Evolutionary conservation across 2,797 vertebrate species (phyloP), one percentile per base, ranked within the genome.

Genomic region (Tympanoctomys barrerae): DNA sequence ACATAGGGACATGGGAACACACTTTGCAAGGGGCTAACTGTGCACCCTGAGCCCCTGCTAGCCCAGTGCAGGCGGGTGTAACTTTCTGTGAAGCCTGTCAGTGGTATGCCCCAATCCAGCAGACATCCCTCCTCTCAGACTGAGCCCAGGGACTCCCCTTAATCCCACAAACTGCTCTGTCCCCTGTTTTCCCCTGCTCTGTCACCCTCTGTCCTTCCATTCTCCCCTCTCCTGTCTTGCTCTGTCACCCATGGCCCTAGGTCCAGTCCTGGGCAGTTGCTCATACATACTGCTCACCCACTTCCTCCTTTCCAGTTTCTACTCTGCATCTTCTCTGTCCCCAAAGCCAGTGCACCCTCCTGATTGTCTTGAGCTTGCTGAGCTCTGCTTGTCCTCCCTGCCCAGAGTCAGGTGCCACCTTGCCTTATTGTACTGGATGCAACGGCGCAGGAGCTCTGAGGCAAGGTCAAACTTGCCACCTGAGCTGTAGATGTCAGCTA

Each of bases 401-500:
- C 31, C 1, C 0, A 54, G 0, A 4, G 0, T 3, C 31, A 3
- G 1, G 66, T 0, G 2, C 8, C 39, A 1, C 18, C 97, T 94
- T 68, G 98, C 99, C 98, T 99, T 98, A 91, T 99, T 99, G 94
- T 98, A 97, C 13, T 94, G 97, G 39, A 98, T 84, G n/a, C 99
- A 99, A 64, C 97, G 98, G 86, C 97, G 97, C 68, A 99, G 96
- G 64, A 99, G 98, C 42, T 98, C 98, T 0, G 86, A 95, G 62
- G 98, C 98, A 1, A 98, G 98, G 77, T 98, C 98, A 31, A 98
- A 98, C 97, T 99, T 99, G 88, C 98, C 97, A 4, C 97, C 84
- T 79, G 98, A 98, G 89, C 99, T 98, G 96, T 99, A 99, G 91
- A 99, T 96, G 94, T 99, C 98, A 0, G 98, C 97, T 78, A 99